Percentiles rank a stretch among this genome's conserved stretches.
Evolutionary conservation across 2,888 invertebrate genomes (phyloP).

Genomic region (Agrotis exclamationis): DNA sequence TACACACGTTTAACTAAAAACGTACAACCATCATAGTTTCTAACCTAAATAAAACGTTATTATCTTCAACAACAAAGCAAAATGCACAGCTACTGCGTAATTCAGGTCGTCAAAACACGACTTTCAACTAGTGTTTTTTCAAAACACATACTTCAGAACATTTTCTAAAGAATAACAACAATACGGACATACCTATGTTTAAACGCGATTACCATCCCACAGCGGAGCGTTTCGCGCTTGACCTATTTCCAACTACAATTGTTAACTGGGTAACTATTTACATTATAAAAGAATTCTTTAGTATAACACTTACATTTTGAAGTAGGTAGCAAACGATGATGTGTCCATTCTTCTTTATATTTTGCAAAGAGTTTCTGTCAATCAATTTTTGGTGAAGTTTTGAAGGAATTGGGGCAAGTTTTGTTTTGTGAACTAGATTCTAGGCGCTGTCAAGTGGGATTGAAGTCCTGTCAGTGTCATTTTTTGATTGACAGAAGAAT

Average conservation of each 20-base stretch:
- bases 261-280: slow-evolving; percentile 73
- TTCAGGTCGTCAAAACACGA: slow-evolving; percentile 55
- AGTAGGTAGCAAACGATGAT: slow-evolving; percentile 27
- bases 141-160: slow-evolving; percentile 55
- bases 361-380: slow-evolving; percentile 47
- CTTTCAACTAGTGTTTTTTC: slow-evolving; percentile 47
- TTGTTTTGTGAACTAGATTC: slow-evolving; percentile 24
- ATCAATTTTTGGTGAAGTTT: slow-evolving; percentile 54
- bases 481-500: slow-evolving; percentile 26
- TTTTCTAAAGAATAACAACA: slow-evolving; percentile 66
- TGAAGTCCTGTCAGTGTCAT: slow-evolving; percentile 35
- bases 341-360: slow-evolving; percentile 18
- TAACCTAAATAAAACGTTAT: slow-evolving; percentile 21
- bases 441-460: slow-evolving; percentile 6
- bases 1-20: neutral
- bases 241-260: slow-evolving; percentile 75
- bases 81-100: slow-evolving; percentile 36
- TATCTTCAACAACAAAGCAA: slow-evolving; percentile 35
- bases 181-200: slow-evolving; percentile 57
- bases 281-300: slow-evolving; percentile 76
- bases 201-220: slow-evolving; percentile 70
- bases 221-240: slow-evolving; percentile 72
- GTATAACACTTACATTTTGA: slow-evolving; percentile 54
- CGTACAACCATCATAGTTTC: neutral
- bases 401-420: slow-evolving; percentile 32